Conservation (phyloP, 2,888 invertebrate species). For the Cheilosia pagana region DNA sequence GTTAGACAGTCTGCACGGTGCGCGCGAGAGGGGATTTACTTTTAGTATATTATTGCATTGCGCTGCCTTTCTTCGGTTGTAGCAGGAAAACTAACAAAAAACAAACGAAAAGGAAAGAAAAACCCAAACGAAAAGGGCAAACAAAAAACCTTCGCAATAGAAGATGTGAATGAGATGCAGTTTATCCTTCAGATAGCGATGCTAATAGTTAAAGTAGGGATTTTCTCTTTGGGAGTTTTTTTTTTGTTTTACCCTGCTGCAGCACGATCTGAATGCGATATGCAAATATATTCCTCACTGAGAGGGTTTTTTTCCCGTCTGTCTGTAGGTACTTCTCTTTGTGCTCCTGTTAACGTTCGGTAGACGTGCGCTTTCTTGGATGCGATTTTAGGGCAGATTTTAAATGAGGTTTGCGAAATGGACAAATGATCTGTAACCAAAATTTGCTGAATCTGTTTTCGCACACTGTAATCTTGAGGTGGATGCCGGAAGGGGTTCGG, state of each 20-base stretch:
- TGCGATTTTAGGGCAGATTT: constrained; percentile 49
- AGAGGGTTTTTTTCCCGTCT: not conserved
- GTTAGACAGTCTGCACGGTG: not conserved
- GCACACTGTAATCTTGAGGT: too few species aligned
- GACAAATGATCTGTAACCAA: constrained; percentile 35
- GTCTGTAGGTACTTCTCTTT: constrained; percentile 13
- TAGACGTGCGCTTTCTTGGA: constrained; percentile 4
- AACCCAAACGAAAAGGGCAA: constrained; percentile 14
- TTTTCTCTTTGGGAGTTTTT: constrained; percentile 48
- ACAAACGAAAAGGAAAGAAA: too few species aligned
- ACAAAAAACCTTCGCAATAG: constrained; percentile 17
- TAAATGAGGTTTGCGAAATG: constrained; percentile 32
- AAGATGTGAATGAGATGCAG: constrained; percentile 64
- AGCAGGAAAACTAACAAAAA: not conserved
- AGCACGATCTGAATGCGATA: constrained; percentile 60
- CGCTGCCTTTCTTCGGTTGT: constrained; percentile 37
- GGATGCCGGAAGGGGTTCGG: too few species aligned
- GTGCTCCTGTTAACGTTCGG: not conserved
- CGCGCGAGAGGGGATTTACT: constrained; percentile 20
- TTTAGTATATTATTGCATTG: constrained; percentile 35
- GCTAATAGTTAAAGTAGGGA: constrained; percentile 62
- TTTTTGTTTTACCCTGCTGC: not conserved
- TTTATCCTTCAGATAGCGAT: constrained; percentile 53
- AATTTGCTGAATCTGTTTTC: constrained; percentile 4
- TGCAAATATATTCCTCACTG: constrained; percentile 54